Conservation (phyloP, 2,888 invertebrate species). For the Morinoia aosen region DNA sequence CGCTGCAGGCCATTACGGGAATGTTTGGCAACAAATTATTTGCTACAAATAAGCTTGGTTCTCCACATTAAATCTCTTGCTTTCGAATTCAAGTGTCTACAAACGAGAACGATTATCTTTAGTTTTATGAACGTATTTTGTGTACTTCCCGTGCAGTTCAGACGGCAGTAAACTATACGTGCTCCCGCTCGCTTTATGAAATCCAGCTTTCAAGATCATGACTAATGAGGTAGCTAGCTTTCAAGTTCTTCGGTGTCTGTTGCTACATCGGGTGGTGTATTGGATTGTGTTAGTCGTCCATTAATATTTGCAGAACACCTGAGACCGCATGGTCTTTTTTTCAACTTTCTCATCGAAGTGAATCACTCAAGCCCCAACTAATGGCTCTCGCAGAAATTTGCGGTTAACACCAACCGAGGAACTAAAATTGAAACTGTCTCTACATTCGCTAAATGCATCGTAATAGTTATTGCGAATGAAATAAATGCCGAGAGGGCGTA, state of each 20-base stretch:
- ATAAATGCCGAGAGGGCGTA: not conserved
- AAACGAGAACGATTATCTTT: not conserved
- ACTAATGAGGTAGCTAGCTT: not conserved
- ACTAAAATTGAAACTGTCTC: not conserved
- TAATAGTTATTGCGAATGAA: not conserved
- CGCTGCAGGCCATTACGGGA: too few relatives aligned
- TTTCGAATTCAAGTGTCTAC: not conserved
- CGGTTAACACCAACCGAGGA: not conserved
- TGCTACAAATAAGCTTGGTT: not conserved
- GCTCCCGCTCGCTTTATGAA: not conserved
- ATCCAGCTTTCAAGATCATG: not conserved
- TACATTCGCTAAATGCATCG: not conserved
- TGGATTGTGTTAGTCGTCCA: not conserved
- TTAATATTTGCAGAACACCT: not conserved
- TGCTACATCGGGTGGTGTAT: not conserved
- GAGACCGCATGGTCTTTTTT: not conserved
- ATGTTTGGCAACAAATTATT: too few relatives aligned
- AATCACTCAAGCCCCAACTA: not conserved
- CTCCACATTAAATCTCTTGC: not conserved
- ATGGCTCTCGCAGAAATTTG: not conserved
- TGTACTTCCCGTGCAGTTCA: not conserved
- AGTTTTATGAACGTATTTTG: not conserved
- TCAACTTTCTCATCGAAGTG: not conserved
- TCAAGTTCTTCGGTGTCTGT: not conserved
- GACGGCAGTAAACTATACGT: not conserved